phyloP scores from a whole-genome alignment of 2,888 invertebrate genomes.

The Anarsia innoxiella region DNA sequence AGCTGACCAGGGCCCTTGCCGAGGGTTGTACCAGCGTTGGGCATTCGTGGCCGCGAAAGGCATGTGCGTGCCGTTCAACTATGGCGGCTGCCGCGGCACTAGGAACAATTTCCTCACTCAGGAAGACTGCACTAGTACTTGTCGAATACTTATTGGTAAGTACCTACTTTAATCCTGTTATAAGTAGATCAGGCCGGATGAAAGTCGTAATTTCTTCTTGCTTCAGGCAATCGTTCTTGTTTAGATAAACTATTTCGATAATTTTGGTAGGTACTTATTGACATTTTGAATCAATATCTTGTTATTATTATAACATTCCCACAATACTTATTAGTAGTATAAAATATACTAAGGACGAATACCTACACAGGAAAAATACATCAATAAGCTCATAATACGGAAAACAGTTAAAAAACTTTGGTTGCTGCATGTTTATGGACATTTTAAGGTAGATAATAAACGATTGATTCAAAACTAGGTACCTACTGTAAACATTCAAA shows the following conservation, averaged over 20 bases:
- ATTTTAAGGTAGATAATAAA: no score
- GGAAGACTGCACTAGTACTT: constrained; percentile 84
- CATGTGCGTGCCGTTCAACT: constrained; percentile 90
- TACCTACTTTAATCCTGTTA: constrained; percentile 5
- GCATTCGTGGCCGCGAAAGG: constrained; percentile 84
- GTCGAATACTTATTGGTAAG: constrained; percentile 77
- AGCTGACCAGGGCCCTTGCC: constrained; percentile 89
- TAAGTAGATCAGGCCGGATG: neutral
- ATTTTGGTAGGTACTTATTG: neutral
- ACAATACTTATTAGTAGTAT: no score
- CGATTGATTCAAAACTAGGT: no score
- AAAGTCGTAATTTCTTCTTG: neutral
- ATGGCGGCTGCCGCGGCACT: constrained; percentile 93
- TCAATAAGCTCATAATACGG: no score
- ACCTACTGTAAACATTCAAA: no score
- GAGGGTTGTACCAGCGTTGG: constrained; percentile 91
- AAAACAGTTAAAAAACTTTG: no score
- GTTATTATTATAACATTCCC: no score
- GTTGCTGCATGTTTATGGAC: no score
- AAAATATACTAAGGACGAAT: no score
- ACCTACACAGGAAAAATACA: no score
- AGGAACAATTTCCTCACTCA: constrained; percentile 91
- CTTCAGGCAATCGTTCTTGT: neutral
- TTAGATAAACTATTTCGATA: neutral
- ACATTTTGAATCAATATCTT: neutral